phyloP scores from a whole-genome alignment of 2,888 invertebrate genomes.

The Brassicogethes aeneus region DNA sequence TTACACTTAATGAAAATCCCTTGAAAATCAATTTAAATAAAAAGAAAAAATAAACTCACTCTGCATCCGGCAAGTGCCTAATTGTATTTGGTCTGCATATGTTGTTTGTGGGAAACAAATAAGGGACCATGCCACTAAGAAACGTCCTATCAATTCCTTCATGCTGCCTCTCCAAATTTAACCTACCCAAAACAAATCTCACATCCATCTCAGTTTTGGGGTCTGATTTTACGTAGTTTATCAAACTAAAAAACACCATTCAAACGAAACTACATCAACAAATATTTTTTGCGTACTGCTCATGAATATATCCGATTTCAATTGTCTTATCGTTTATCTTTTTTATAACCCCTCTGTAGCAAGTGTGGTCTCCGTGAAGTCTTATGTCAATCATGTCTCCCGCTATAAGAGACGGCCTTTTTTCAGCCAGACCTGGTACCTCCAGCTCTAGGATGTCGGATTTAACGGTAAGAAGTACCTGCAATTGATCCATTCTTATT shows the following conservation, averaged over 20 bases:
- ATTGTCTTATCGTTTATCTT: constrained; percentile 37
- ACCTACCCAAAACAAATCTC: constrained; percentile 41
- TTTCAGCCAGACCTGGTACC: constrained; percentile 60
- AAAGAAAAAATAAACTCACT: too few relatives aligned
- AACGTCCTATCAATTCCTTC: constrained; percentile 34
- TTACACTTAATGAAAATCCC: too few relatives aligned
- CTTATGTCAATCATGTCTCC: constrained; percentile 47
- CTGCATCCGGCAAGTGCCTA: too few relatives aligned
- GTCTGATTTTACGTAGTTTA: constrained; percentile 16
- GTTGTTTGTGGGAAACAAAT: constrained; percentile 29
- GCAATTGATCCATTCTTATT: background rate
- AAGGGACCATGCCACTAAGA: constrained; percentile 14
- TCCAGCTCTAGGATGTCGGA: constrained; percentile 37
- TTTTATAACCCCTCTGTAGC: constrained; percentile 40
- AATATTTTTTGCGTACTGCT: constrained; percentile 22
- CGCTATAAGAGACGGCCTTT: constrained; percentile 54
- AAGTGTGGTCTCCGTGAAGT: constrained; percentile 27
- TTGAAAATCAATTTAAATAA: too few relatives aligned
- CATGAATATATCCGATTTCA: constrained; percentile 35
- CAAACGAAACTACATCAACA: constrained; percentile 3
- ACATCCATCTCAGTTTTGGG: constrained; percentile 37
- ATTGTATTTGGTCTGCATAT: too few relatives aligned
- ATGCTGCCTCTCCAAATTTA: constrained; percentile 43
- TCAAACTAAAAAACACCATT: constrained; percentile 16
- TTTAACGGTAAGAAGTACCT: background rate